phyloP scores from a whole-genome alignment of 1,140 invertebrate genomes.

The Bombus breviceps region DNA sequence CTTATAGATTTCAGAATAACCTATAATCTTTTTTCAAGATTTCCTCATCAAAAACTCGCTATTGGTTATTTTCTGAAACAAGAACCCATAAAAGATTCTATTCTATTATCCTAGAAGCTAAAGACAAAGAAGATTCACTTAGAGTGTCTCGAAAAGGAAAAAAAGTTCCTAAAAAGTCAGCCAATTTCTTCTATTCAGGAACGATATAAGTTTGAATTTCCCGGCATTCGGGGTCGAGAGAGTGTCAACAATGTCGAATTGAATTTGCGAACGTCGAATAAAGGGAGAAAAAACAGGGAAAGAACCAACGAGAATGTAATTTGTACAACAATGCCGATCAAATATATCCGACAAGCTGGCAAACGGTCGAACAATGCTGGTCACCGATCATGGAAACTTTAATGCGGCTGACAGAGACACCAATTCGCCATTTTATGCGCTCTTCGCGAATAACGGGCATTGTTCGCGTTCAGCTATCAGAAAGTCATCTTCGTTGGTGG shows the following conservation, averaged over 20 bases:
- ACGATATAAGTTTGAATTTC: background rate
- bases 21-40: background rate
- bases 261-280: background rate
- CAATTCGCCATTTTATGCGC: constrained; percentile 52
- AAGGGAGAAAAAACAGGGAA: background rate
- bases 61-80: background rate
- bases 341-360: constrained; percentile 14
- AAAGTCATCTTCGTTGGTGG: constrained; percentile 4
- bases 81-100: no score
- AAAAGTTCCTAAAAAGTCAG: background rate
- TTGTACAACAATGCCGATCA: constrained; percentile 45
- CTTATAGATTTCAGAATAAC: no score
- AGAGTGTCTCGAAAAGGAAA: background rate
- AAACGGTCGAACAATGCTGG: constrained; percentile 46
- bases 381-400: constrained; percentile 43
- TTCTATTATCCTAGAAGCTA: background rate
- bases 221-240: background rate
- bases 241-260: background rate
- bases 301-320: constrained; percentile 22
- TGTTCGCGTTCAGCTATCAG: constrained; percentile 45
- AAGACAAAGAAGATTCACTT: background rate
- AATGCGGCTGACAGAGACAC: constrained; percentile 34
- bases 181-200: background rate
- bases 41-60: background rate
- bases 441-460: constrained; percentile 46